These are phyloP conservation scores for Teleogryllus oceanicus DNA, from an alignment of 2,888 invertebrate genomes.

Conservation along the genomic window DNA sequence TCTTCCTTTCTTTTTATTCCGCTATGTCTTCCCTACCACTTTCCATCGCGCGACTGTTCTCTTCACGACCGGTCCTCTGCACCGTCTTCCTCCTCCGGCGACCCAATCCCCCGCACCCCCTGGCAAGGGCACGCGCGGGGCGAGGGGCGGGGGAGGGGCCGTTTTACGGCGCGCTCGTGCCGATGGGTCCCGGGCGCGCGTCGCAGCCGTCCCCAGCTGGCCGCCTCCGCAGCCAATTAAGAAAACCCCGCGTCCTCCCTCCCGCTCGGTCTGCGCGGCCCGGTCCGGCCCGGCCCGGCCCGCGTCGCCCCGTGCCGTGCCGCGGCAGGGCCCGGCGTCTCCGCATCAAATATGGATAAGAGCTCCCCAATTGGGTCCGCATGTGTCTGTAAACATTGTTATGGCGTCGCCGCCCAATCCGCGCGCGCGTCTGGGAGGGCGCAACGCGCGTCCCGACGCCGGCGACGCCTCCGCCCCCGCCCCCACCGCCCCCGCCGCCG, in stretches of 20 bases:
- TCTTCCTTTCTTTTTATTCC: too few relatives aligned
- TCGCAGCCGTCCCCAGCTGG: background rate
- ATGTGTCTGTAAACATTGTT: constrained; percentile 18
- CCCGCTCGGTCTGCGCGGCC: background rate
- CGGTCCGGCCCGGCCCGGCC: background rate
- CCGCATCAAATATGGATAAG: constrained; percentile 18
- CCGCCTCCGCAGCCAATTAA: constrained; percentile 1
- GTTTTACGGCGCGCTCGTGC: background rate
- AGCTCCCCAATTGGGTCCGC: constrained; percentile 6
- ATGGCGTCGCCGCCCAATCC: background rate
- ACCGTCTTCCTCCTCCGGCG: too few relatives aligned
- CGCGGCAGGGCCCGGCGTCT: background rate
- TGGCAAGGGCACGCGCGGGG: too few relatives aligned
- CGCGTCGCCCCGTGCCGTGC: background rate
- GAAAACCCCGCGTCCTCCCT: background rate
- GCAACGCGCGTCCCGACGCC: too few relatives aligned
- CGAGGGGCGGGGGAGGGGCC: background rate
- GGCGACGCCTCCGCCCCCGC: too few relatives aligned
- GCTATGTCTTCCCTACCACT: too few relatives aligned
- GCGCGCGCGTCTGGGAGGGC: background rate
- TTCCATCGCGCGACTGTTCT: too few relatives aligned
- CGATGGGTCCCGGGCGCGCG: background rate
- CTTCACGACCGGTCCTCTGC: too few relatives aligned
- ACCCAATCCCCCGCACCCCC: too few relatives aligned
- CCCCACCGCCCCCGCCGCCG: background rate